Evolutionary conservation across 2,797 vertebrate genomes (phyloP), one percentile per base, ranked within the genome.

Genomic region (Muraenolepis orangiensis): DNA sequence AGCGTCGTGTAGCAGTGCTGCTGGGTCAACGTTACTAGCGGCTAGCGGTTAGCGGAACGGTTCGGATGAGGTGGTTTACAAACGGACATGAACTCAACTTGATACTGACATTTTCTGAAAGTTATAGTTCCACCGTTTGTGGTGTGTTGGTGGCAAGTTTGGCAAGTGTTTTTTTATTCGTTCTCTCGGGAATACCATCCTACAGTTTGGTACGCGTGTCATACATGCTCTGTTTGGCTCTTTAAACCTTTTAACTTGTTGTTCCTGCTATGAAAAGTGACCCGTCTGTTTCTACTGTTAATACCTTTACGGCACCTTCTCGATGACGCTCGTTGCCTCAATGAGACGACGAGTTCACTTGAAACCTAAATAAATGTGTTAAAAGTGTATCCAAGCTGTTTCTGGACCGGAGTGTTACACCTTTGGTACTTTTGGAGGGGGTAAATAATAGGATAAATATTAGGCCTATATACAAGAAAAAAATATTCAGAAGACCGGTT

Each of bases 1-100:
- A 82, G 16, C 66, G 64, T 70, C 20, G 20, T 67, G 66, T 16
- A 67, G 66, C 30, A 18, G 30, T 29, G 30, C 66, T 29, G 66
- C 29, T 20, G 66, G 66, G 30, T 29, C 28, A 67, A 18, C 31
- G 66, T 67, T 64, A 13, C 23, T 26, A 64, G 36, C 10, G 8
- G 36, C 12, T 38, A 38, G 57, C 23, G 57, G 8, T 64, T 64
- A 64, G 57, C 57, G 7, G 8, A 64, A 64, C 57, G 51, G 42
- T 46, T 46, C 16, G 40, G 40, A 46, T 46, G 40, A 46, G 42
- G 42, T 46, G 42, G 42, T 46, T 46, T 46, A 46, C 42, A 46
- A 14, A 57, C 51, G 13, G 20, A 57, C 46, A n/a, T 57, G 20
- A 20, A n/a, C 46, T 57, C 51, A 57, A 57, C 51, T n/a, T 11